These are phyloP conservation scores for Thelaira solivaga DNA, from an alignment of 2,888 invertebrate genomes.

Conservation along the genomic window DNA sequence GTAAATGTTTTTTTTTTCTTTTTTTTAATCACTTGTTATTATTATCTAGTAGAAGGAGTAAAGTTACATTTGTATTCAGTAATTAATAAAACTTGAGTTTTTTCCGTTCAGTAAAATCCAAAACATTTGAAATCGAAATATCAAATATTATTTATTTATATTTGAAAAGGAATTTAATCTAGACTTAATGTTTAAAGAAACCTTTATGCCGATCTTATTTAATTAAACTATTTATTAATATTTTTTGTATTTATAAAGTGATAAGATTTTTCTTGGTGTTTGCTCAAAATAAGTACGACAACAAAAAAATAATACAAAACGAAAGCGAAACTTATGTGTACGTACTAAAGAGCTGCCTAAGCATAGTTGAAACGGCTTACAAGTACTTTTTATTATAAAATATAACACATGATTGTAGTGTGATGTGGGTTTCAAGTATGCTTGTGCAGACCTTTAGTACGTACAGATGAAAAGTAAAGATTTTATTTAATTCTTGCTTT, in stretches of 20 bases:
- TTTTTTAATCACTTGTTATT: background rate
- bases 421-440: too few relatives aligned
- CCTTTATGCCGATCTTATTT: conserved; percentile 11
- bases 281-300: background rate
- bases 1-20: background rate
- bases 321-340: background rate
- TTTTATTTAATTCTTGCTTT: too few relatives aligned
- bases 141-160: conserved; percentile 38
- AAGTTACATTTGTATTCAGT: background rate
- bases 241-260: background rate
- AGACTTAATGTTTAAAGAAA: conserved; percentile 5
- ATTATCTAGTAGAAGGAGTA: background rate
- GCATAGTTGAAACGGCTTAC: too few relatives aligned
- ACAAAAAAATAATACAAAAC: background rate
- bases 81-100: background rate
- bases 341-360: too few relatives aligned
- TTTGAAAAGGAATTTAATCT: conserved; percentile 22
- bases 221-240: background rate
- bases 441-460: too few relatives aligned
- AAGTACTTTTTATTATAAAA: too few relatives aligned
- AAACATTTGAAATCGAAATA: conserved; percentile 36
- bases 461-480: too few relatives aligned
- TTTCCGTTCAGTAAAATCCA: conserved; percentile 37
- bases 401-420: too few relatives aligned
- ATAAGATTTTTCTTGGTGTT: conserved; percentile 6